phyloP scores from a whole-genome alignment of 2,113 vertebrate species.

The Rhea americana region DNA sequence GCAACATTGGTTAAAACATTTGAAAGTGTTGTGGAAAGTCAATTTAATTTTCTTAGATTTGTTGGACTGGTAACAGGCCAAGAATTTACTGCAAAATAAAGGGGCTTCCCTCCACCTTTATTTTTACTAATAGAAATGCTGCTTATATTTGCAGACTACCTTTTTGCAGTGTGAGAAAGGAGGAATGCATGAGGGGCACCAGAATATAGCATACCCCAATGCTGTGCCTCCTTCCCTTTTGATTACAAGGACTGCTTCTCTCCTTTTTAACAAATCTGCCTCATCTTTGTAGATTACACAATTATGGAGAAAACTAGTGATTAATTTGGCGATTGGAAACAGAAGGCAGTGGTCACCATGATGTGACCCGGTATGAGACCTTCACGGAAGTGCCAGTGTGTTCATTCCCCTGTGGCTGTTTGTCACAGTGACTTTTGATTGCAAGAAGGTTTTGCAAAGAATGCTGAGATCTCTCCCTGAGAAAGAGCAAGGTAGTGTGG shows the following conservation, averaged over 20 bases:
- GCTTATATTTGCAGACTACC: not conserved
- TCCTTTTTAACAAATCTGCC: not conserved
- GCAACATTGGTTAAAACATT: not conserved
- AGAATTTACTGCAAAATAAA: not conserved
- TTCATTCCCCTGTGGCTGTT: not conserved
- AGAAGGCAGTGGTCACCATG: not conserved
- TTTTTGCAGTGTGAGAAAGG: not conserved
- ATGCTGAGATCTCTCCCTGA: too few relatives aligned
- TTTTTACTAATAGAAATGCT: not conserved
- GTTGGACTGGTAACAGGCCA: not conserved
- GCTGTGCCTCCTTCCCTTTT: not conserved
- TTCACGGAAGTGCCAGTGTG: not conserved
- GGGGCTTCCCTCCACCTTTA: not conserved
- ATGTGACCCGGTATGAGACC: accelerated
- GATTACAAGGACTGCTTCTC: not conserved
- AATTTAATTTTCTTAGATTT: not conserved
- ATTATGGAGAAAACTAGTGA: not conserved
- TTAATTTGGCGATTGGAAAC: not conserved
- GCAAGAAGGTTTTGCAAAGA: not conserved
- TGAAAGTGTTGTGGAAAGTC: not conserved
- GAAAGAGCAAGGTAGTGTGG: too few relatives aligned
- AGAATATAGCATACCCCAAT: not conserved
- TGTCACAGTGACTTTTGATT: not conserved
- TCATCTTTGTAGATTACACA: not conserved
- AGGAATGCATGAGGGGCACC: not conserved